phyloP scores from a whole-genome alignment of 2,797 vertebrate species.

The Dicrostonyx torquatus region DNA sequence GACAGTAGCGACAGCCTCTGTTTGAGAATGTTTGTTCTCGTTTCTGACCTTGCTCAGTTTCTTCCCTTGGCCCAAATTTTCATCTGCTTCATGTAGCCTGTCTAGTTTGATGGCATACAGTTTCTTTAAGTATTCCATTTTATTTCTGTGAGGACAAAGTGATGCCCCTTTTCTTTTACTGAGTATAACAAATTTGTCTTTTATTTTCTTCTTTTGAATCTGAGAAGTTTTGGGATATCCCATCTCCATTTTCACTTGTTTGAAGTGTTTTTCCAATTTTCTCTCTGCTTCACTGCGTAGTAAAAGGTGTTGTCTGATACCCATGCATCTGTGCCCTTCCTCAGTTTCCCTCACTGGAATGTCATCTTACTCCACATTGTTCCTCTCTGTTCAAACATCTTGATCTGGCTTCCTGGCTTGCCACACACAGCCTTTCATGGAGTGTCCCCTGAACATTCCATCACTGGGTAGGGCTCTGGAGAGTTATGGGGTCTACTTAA shows the following conservation, averaged over 20 bases:
- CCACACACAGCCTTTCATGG: not conserved
- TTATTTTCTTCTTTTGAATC: not conserved
- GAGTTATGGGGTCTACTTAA: not conserved
- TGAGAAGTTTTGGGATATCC: not conserved
- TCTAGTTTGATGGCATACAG: not conserved
- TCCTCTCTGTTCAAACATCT: not conserved
- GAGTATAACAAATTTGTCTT: not conserved
- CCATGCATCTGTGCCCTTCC: not conserved
- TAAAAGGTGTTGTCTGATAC: not conserved
- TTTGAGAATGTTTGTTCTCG: not conserved
- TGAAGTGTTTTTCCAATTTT: not conserved
- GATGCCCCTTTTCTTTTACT: not conserved
- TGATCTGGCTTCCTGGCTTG: not conserved
- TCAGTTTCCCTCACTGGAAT: not conserved
- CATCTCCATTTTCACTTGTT: not conserved
- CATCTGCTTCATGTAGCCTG: not conserved
- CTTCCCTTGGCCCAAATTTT: not conserved
- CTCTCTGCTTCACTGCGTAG: not conserved
- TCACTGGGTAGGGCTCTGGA: not conserved
- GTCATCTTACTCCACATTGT: not conserved
- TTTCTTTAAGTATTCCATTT: not conserved
- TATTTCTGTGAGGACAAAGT: not conserved
- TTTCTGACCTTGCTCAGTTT: not conserved
- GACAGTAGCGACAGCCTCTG: not conserved
- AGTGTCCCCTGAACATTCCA: not conserved